A percentile compares a stretch with the other conserved stretches of the same genome.
phyloP scores from a whole-genome alignment of 2,113 vertebrate genomes.

The Pholis gunnellus region DNA sequence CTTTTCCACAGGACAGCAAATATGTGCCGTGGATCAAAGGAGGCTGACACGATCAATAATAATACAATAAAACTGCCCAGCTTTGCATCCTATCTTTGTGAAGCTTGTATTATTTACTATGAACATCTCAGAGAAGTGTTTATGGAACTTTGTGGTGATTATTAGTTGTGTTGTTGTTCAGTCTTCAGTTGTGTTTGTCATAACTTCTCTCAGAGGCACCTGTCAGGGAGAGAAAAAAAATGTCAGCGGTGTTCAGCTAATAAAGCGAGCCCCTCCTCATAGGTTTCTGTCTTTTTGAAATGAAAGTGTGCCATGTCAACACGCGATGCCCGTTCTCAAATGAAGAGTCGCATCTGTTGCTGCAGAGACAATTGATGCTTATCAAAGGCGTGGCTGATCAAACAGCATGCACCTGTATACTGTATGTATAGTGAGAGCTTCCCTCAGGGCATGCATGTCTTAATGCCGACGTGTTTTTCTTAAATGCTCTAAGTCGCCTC shows the following conservation, averaged over 20 bases:
- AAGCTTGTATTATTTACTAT: neutral
- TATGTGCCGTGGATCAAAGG: conserved; percentile 38
- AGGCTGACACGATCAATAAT: conserved; percentile 21
- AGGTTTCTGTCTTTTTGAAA: conserved; percentile 1
- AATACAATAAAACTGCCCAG: conserved; percentile 21
- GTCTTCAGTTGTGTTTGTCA: neutral
- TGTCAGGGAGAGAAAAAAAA: conserved; percentile 25
- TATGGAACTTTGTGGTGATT: conserved; percentile 10
- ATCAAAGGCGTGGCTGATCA: conserved; percentile 25
- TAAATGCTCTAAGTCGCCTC: neutral
- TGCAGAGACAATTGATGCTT: conserved; percentile 6
- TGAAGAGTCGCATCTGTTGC: conserved; percentile 35
- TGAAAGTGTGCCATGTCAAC: conserved; percentile 38
- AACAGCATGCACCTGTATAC: conserved; percentile 15
- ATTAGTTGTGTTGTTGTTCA: conserved; percentile 9
- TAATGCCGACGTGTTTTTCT: conserved; percentile 16
- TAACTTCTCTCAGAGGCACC: neutral
- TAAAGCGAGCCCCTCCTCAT: neutral
- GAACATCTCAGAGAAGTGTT: conserved; percentile 8
- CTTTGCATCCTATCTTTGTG: conserved; percentile 7
- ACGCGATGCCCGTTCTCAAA: conserved; percentile 7
- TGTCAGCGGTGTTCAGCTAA: conserved; percentile 20
- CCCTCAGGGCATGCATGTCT: neutral
- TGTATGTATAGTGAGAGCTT: conserved; percentile 2
- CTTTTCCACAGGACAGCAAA: neutral